Evolutionary conservation across 2,888 invertebrate genomes (phyloP).

Genomic region (Helobdella robusta): DNA sequence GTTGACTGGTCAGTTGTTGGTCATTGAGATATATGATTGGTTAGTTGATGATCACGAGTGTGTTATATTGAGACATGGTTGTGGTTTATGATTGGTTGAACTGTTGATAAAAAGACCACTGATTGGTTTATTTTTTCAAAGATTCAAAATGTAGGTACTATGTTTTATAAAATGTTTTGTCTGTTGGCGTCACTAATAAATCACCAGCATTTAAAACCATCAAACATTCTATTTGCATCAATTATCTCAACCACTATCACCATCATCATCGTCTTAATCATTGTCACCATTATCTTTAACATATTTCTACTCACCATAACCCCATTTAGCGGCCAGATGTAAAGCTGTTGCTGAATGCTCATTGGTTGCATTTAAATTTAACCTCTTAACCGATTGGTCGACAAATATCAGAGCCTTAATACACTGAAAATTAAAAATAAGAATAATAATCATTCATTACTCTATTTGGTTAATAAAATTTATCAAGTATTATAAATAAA

Average conservation of each 20-base stretch:
- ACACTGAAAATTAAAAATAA: constrained; percentile 39
- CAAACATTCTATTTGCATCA: background rate
- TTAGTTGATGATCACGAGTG: no score
- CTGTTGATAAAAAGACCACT: no score
- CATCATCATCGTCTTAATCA: background rate
- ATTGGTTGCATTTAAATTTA: constrained; percentile 43
- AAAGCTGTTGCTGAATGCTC: constrained; percentile 46
- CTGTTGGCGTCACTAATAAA: no score
- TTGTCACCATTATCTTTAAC: background rate
- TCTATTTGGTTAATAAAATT: background rate
- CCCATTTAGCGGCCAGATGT: constrained; percentile 49
- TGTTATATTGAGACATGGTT: no score
- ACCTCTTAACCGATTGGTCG: constrained; percentile 37
- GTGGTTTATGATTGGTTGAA: no score
- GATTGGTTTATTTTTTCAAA: no score
- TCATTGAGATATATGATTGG: no score
- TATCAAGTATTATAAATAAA: no score
- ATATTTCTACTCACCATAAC: constrained; percentile 35
- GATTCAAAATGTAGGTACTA: no score
- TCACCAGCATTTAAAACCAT: no score
- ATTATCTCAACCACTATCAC: background rate
- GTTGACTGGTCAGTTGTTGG: no score
- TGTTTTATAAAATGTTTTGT: no score
- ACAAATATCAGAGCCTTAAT: constrained; percentile 47
- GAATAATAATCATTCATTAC: background rate